Conservation (phyloP, 2,113 vertebrate species). For the Arizona elegans region DNA sequence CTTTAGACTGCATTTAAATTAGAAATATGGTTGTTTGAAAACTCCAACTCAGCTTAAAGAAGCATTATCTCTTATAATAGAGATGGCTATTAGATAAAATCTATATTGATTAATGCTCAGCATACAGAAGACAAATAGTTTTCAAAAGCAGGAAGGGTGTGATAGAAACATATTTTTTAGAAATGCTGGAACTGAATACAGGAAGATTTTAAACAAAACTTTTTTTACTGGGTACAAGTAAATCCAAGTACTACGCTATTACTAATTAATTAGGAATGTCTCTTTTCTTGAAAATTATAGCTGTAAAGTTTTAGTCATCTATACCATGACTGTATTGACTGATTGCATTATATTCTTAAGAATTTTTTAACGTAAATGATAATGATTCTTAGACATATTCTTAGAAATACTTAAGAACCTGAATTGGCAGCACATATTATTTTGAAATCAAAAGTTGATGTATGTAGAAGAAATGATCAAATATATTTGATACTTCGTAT, state of each 20-base stretch:
- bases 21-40: conserved; percentile 1
- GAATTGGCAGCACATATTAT: not conserved
- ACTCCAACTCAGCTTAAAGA: not conserved
- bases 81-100: not conserved
- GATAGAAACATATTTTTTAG: not conserved
- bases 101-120: conserved; percentile 7
- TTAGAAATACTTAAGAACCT: not conserved
- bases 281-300: not conserved
- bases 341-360: not conserved
- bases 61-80: not conserved
- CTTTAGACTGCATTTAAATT: not conserved
- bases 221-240: not conserved
- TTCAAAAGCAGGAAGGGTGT: not conserved
- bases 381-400: not conserved
- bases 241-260: not conserved
- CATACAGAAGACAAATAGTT: not conserved
- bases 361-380: not conserved
- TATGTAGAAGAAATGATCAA: not conserved
- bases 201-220: not conserved
- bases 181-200: not conserved
- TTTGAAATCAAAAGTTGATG: not conserved
- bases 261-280: not conserved
- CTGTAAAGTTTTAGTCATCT: not conserved
- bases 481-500: not conserved
- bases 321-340: not conserved